Percentiles rank a stretch among this genome's conserved stretches.
Conservation (phyloP, 2,888 invertebrate genomes). For the Drosophila yooni region DNA sequence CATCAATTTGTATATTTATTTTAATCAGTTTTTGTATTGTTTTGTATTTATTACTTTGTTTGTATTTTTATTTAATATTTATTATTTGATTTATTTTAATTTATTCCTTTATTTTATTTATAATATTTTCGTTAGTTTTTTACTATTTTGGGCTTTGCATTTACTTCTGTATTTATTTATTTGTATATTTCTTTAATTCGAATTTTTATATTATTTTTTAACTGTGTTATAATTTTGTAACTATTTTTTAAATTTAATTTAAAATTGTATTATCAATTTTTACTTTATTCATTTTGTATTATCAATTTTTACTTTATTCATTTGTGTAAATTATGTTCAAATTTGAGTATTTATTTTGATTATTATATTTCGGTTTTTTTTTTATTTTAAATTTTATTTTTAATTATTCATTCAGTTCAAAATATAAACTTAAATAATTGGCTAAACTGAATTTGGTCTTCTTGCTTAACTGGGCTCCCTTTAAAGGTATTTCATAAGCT, state of each 20-base stretch:
- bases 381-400: constrained; percentile 6
- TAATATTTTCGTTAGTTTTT: neutral
- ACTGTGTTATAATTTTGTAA: neutral
- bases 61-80: neutral
- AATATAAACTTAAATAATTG: constrained; percentile 2
- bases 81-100: neutral
- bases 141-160: neutral
- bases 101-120: neutral
- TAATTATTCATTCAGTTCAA: constrained; percentile 7
- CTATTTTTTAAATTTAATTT: neutral
- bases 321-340: neutral
- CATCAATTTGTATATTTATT: neutral
- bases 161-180: neutral
- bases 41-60: neutral
- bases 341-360: constrained; percentile 5
- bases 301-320: neutral
- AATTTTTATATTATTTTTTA: neutral
- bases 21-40: neutral
- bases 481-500: constrained; percentile 28
- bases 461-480: constrained; percentile 14
- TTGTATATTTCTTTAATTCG: neutral
- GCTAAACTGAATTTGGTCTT: neutral
- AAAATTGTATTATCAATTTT: neutral
- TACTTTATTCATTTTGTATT: neutral
- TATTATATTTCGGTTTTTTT: neutral